phyloP scores from a whole-genome alignment of 2,888 invertebrate genomes.

The Theretra japonica region DNA sequence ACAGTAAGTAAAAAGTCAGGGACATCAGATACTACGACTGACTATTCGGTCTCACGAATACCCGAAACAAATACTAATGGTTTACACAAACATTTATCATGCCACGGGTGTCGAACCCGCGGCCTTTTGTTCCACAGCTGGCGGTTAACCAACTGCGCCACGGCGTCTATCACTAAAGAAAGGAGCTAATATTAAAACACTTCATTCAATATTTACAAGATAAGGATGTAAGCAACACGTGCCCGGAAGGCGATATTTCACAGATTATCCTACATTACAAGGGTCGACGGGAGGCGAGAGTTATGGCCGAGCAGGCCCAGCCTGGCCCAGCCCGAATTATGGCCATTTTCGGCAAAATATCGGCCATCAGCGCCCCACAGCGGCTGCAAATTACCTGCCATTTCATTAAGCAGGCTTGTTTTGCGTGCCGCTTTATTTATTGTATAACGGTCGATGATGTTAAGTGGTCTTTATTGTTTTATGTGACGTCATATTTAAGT shows the following conservation, averaged over 20 bases:
- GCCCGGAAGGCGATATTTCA: not conserved
- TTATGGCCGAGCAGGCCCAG: not conserved
- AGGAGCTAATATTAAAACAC: not conserved
- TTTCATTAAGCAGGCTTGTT: slow-evolving; percentile 8
- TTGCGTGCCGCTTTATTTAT: not conserved
- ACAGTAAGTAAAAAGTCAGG: not conserved
- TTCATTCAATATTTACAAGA: not conserved
- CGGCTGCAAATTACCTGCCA: slow-evolving; percentile 16
- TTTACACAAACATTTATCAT: too few species aligned
- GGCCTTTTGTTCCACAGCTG: not conserved
- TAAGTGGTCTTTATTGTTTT: not conserved
- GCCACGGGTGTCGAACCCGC: not conserved
- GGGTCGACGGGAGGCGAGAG: not conserved
- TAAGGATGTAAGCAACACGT: too few species aligned
- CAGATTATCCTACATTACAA: not conserved
- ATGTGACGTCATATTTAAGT: not conserved
- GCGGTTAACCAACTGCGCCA: not conserved
- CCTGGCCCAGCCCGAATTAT: not conserved
- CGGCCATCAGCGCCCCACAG: not conserved
- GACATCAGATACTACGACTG: too few species aligned
- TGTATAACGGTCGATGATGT: not conserved
- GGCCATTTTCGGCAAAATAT: slow-evolving; percentile 11
- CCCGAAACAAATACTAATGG: too few species aligned
- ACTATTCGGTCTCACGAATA: too few species aligned
- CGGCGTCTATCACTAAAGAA: not conserved